phyloP scores from a whole-genome alignment of 2,113 vertebrate species.

The Bubo scandiacus region DNA sequence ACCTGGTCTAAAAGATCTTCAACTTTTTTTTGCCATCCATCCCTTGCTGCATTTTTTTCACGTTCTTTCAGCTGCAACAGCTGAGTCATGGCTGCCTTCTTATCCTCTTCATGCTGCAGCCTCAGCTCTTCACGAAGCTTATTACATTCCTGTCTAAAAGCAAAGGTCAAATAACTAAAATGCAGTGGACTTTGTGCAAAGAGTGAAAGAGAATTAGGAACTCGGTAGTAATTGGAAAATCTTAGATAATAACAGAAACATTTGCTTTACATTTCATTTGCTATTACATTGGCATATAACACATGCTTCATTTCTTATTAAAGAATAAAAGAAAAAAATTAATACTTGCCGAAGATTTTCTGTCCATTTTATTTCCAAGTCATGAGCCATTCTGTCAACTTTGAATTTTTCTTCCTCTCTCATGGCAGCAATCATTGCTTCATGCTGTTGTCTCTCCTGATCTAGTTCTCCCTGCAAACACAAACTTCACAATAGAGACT shows the following conservation, averaged over 20 bases:
- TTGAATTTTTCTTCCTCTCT: constrained; percentile 93
- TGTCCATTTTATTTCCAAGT: constrained; percentile 97
- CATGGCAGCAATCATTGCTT: constrained; percentile 84
- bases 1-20: constrained; percentile 98
- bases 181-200: neutral
- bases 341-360: constrained; percentile 89
- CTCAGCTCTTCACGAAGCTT: constrained; percentile 93
- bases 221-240: neutral
- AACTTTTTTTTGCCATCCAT: constrained; percentile 97
- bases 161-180: constrained; percentile 29
- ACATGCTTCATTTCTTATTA: neutral
- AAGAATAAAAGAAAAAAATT: neutral
- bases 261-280: neutral
- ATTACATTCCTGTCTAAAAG: constrained; percentile 91
- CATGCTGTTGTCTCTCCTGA: constrained; percentile 89
- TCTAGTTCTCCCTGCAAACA: constrained; percentile 86
- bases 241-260: neutral
- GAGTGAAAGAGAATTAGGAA: neutral
- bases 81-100: constrained; percentile 86
- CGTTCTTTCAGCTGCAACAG: constrained; percentile 90
- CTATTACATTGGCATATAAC: neutral
- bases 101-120: constrained; percentile 92
- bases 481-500: constrained; percentile 53
- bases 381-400: constrained; percentile 91
- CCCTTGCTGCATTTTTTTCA: constrained; percentile 87